Percentiles rank a stretch among this genome's conserved stretches.
These are phyloP conservation scores for Anas bahamensis DNA, from an alignment of 2,797 vertebrate species.

Conservation along the genomic window DNA sequence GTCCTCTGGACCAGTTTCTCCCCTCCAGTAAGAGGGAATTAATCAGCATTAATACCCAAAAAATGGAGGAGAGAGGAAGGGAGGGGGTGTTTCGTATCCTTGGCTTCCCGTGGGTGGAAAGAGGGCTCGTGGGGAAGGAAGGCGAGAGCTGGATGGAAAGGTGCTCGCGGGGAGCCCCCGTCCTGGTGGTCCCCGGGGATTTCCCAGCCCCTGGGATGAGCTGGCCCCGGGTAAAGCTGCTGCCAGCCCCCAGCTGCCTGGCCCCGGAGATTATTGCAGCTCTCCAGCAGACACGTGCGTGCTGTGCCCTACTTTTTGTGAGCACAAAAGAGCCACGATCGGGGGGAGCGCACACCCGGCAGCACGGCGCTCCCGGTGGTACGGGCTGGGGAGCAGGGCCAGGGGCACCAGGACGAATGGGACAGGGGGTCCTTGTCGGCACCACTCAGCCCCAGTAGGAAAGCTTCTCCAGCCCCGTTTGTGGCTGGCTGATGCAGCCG, in stretches of 20 bases:
- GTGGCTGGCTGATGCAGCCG: background rate
- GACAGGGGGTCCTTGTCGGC: background rate
- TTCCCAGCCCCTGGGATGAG: too few relatives aligned
- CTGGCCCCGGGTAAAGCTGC: too few relatives aligned
- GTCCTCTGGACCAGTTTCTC: rapidly evolving
- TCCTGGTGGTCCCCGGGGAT: background rate
- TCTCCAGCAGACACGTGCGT: slow-evolving; percentile 30
- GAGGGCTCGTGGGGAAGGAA: too few relatives aligned
- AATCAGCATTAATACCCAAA: background rate
- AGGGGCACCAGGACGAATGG: background rate
- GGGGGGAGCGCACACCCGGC: background rate
- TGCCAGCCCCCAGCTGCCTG: too few relatives aligned
- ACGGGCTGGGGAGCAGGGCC: background rate
- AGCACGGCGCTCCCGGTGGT: background rate
- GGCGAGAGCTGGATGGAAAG: too few relatives aligned
- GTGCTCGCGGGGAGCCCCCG: too few relatives aligned
- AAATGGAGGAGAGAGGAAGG: background rate
- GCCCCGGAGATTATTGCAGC: slow-evolving; percentile 19
- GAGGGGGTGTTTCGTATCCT: background rate
- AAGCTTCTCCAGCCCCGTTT: rapidly evolving
- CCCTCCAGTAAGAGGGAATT: background rate
- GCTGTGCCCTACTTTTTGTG: slow-evolving; percentile 53
- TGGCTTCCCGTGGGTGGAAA: too few relatives aligned
- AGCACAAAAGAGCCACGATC: background rate
- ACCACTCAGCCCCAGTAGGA: background rate